These are phyloP conservation scores for Hipparchia sbordonii DNA, from an alignment of 2,888 invertebrate species.

Conservation along the genomic window DNA sequence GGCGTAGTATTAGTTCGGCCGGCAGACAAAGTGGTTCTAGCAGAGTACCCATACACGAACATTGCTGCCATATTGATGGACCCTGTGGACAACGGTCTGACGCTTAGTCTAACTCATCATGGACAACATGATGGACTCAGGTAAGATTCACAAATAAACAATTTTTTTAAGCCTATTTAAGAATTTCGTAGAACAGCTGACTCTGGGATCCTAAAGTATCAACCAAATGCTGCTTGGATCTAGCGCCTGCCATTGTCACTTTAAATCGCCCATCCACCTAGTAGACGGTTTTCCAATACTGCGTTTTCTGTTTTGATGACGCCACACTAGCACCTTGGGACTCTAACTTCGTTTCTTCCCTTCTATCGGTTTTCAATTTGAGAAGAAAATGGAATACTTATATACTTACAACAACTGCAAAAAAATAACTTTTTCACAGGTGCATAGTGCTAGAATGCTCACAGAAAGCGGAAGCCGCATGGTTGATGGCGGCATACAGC, in stretches of 20 bases:
- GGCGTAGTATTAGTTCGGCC: conserved; percentile 95
- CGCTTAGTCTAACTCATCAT: conserved; percentile 91
- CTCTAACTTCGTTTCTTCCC: no score
- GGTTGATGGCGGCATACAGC: conserved; percentile 95
- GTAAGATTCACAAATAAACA: conserved; percentile 46
- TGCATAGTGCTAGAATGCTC: conserved; percentile 96
- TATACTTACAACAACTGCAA: not conserved
- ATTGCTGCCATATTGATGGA: conserved; percentile 96
- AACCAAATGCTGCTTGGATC: no score
- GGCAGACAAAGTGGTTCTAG: conserved; percentile 94
- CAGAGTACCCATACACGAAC: conserved; percentile 95
- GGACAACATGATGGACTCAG: conserved; percentile 81
- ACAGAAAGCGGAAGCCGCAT: conserved; percentile 95
- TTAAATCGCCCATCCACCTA: no score
- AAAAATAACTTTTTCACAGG: conserved; percentile 62
- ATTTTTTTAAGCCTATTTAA: no score
- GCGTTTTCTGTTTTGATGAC: no score
- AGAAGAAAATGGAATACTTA: not conserved
- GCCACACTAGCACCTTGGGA: no score
- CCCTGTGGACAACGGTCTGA: conserved; percentile 95
- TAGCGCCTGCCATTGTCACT: no score
- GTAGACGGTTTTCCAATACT: no score
- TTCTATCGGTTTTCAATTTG: no score
- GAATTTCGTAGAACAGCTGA: no score
- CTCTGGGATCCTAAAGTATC: no score